A percentile compares a stretch with the other conserved stretches of the same genome.
Evolutionary conservation across 2,888 invertebrate species (phyloP).

Genomic region (Ligdia adustata): DNA sequence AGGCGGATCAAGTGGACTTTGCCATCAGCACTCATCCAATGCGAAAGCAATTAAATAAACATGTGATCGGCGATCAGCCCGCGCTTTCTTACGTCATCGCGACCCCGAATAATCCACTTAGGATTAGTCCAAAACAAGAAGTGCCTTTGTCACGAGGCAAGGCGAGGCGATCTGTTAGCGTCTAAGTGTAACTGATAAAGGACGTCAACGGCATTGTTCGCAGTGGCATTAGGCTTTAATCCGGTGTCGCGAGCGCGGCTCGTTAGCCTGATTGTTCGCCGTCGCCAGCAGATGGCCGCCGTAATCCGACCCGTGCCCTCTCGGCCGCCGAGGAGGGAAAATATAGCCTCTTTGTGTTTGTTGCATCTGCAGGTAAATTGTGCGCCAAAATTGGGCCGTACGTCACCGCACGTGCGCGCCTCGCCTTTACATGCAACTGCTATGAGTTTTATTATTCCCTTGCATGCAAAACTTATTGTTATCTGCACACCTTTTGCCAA

Average conservation of each 20-base stretch:
- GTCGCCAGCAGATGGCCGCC: slow-evolving; percentile 77
- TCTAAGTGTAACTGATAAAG: slow-evolving; percentile 74
- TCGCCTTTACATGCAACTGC: slow-evolving; percentile 69
- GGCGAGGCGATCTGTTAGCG: slow-evolving; percentile 74
- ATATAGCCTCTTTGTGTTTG: slow-evolving; percentile 80
- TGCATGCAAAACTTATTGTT: slow-evolving; percentile 75
- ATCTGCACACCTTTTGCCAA: slow-evolving; percentile 58
- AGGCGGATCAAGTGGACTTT: slow-evolving; percentile 20
- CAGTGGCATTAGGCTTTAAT: slow-evolving; percentile 78
- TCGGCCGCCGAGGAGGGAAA: slow-evolving; percentile 50
- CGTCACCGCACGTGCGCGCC: slow-evolving; percentile 64
- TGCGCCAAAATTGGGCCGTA: slow-evolving; percentile 70
- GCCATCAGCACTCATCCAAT: slow-evolving; percentile 35
- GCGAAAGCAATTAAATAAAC: slow-evolving; percentile 52
- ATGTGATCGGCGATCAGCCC: slow-evolving; percentile 45
- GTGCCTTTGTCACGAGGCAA: slow-evolving; percentile 72
- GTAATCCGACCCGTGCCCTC: slow-evolving; percentile 70
- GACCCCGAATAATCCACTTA: slow-evolving; percentile 74
- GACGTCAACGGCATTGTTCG: slow-evolving; percentile 75
- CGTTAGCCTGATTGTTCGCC: slow-evolving; percentile 81
- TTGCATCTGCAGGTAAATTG: slow-evolving; percentile 84
- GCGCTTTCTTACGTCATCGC: slow-evolving; percentile 46
- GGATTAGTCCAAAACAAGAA: slow-evolving; percentile 78
- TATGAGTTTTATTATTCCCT: slow-evolving; percentile 70
- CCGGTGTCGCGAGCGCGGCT: slow-evolving; percentile 71